Conservation (phyloP, 1,140 invertebrate species). For the Megathymus violae region DNA sequence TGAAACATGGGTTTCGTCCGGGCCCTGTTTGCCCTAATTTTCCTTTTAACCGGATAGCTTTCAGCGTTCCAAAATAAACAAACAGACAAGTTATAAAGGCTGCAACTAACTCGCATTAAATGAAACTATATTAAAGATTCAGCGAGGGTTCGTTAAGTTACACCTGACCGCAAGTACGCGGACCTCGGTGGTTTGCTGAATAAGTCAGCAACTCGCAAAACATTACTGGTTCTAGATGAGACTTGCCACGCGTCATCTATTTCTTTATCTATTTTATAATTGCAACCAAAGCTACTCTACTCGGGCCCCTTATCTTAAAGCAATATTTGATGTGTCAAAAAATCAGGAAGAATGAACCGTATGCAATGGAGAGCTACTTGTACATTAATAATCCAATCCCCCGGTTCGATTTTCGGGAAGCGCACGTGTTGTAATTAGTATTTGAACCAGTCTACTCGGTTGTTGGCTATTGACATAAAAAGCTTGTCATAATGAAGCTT, state of each 20-base stretch:
- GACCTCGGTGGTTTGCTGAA: conserved; percentile 66
- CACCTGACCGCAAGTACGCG: conserved; percentile 72
- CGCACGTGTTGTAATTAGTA: too few relatives aligned
- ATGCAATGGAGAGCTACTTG: too few relatives aligned
- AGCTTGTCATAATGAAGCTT: too few relatives aligned
- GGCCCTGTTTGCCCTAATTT: conserved; percentile 35
- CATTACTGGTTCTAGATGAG: conserved; percentile 43
- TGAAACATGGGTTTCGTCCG: conserved; percentile 2
- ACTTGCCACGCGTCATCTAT: conserved; percentile 1
- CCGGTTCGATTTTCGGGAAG: too few relatives aligned
- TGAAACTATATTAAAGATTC: conserved; percentile 81
- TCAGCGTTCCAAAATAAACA: conserved; percentile 58
- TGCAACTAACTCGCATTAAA: conserved; percentile 76
- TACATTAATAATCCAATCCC: too few relatives aligned
- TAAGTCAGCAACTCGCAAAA: conserved; percentile 61
- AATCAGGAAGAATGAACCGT: too few relatives aligned
- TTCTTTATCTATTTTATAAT: too few relatives aligned
- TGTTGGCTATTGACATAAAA: too few relatives aligned
- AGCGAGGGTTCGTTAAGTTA: conserved; percentile 78
- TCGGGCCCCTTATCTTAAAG: too few relatives aligned
- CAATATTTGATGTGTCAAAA: too few relatives aligned
- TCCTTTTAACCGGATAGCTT: conserved; percentile 41
- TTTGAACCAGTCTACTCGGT: too few relatives aligned
- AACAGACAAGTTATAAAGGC: conserved; percentile 56
- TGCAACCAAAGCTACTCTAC: too few relatives aligned